Base-by-base conservation (phyloP, 2,888 invertebrate species). In the Clunio marinus region DNA sequence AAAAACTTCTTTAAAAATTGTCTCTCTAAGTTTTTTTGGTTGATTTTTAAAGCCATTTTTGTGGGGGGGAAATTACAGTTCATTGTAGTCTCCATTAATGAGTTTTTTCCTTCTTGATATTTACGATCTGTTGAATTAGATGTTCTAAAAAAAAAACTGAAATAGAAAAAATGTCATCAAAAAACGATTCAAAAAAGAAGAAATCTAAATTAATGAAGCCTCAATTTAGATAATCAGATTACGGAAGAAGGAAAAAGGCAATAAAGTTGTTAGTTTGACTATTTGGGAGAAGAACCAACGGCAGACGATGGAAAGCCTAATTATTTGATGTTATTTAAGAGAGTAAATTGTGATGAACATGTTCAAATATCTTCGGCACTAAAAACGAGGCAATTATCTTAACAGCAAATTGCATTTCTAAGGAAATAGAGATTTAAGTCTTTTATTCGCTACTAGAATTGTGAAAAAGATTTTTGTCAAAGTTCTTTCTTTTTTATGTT, bases 221-320 rank as follows among this genome's bases (percentile, higher is more conserved):
- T 45, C 45, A 45, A 45, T 45, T 45, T 15, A 45, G 13, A 45
- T 45, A 45, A 45, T 45, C 45, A n/a, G 45, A 45, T 45, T 45
- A 45, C 45, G 17, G 10, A 13, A n/a, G 45, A 45, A 45, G 15
- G 13, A 45, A 45, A 15, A 15, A 32, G 10, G 32, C 32, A n/a
- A n/a, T n/a, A n/a, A n/a, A n/a, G n/a, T 32, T 13, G 35, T 32
- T 32, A 8, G 35, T 13, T 32, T 32, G 35, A 13, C 35, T 32
- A 8, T 32, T 32, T 13, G 35, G 5, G 35, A 8, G 7, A 8
- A 8, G 35, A 32, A 32, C 13, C 35, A 32, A 17, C 17, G n/a
- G 15, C 7, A 7, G 45, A 32, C 4, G 10, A 32, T 7, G 10
- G 10, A 10, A 32, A 32, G 32, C 17, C 45, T 45, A 45, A 17